Evolutionary conservation across 2,888 invertebrate genomes (phyloP), one percentile per base, ranked within the genome.

Genomic region (Trachelus iudaicus): DNA sequence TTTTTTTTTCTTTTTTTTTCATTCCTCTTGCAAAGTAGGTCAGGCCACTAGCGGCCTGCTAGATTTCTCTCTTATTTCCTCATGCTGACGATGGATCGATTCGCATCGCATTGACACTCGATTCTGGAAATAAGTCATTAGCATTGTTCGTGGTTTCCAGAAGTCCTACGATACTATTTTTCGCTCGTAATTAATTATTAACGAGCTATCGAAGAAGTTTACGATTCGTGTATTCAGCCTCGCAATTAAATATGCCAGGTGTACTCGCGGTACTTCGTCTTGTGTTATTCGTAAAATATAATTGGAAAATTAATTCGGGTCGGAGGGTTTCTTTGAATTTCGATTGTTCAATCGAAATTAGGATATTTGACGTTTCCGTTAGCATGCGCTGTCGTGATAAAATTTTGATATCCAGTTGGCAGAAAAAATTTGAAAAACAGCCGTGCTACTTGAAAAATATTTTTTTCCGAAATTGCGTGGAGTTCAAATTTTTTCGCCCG

Each of bases 181-280:
- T 85, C 79, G 76, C 81, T 79, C 78, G 82, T 80, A 85, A 84
- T 84, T 85, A 81, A 82, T 80, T 84, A 85, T 82, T 81, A 85
- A 80, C 78, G 76, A 81, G 79, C 83, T 85, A 85, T 83, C 85
- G 77, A 35, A 69, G 75, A 69, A 56, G 2, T 56, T 23, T 56
- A 9, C 56, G 9, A 56, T 56, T 56, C 23, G 56, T 76, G 69
- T 75, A 78, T 69, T 82, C 80, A 84, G 2, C 83, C 85, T 75
- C 31, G 23, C 73, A 73, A 75, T 71, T 76, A 77, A 76, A 79
- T 82, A 82, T 82, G 81, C 2, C 84, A 79, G 75, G 71, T 78
- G 69, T 75, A 78, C 74, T 34, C 75, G 73, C 69, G 40, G 23
- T 15, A 15, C 40, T 1, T 15, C 40, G 69, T 34, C 69, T 23